Base-by-base conservation (phyloP, 2,113 vertebrate species). In the Henicopernis longicauda region DNA sequence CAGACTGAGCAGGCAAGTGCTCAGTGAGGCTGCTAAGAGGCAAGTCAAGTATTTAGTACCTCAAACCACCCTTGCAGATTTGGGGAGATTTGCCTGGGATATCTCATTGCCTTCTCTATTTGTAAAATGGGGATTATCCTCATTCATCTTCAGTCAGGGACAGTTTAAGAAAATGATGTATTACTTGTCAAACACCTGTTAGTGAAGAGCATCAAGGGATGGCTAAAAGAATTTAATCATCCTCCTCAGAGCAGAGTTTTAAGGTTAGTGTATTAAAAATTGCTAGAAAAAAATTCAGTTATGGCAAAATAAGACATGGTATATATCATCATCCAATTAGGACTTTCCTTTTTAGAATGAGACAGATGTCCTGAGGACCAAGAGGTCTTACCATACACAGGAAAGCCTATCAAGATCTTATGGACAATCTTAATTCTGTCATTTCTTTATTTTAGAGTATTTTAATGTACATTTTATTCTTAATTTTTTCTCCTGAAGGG, bases 1-100 rank as follows among this genome's bases (percentile, higher is more conserved):
- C 0, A 1, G 1, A 9, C 10, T 52, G 13, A 42, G 11, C 1
- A 6, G 12, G 34, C 13, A 47, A 58, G 23, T 17, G 22, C 29
- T 71, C 27, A 18, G 26, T 23, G 55, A 70, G 26, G n/a, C 6
- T 7, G 5, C 13, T 36, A 21, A 59, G 40, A 74, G 9, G 8
- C 7, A 6, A 74, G 7, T 47, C 14, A 27, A n/a, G 7, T 67
- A 26, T 57, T 86, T 19, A 91, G 36, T 58, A 26, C 10, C 7
- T 66, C 50, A 62, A 47, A 52, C 2, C 10, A 66, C 16, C 12
- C 4, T 20, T n/a, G 45, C 16, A 66, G 10, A 80, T 54, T 38
- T 69, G 25, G 7, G 23, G n/a, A 83, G 16, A 42, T 69, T 57
- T 42, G 38, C 4, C 16, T 88, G 36, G 18, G 11, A 61, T 69